Conservation (phyloP, 2,113 vertebrate species). For the Heterotilapia buettikoferi region DNA sequence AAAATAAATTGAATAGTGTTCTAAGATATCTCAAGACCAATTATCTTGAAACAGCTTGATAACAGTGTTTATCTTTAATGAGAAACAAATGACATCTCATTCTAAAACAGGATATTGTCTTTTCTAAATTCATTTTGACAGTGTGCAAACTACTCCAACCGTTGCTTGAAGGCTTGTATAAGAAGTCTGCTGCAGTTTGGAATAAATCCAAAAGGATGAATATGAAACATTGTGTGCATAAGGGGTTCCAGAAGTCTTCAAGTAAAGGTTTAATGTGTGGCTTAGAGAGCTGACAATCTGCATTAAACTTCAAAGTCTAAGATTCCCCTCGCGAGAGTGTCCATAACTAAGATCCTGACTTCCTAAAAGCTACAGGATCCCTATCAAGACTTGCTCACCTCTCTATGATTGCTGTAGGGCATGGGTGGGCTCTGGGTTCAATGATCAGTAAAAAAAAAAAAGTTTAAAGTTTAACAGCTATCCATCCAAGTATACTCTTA, state of each 20-base stretch:
- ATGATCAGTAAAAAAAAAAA: background rate
- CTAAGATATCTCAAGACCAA: background rate
- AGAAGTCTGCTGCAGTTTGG: background rate
- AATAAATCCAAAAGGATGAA: background rate
- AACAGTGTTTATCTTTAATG: conserved; percentile 23
- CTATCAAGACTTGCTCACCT: background rate
- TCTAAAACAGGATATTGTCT: conserved; percentile 5
- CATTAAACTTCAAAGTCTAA: background rate
- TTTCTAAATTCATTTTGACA: background rate
- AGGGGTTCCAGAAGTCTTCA: background rate
- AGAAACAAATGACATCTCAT: background rate
- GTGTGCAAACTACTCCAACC: background rate
- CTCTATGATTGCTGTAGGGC: background rate
- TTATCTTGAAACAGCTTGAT: conserved; percentile 14
- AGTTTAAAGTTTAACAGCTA: background rate
- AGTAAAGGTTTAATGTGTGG: background rate
- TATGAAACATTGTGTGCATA: background rate
- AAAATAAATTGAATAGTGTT: background rate
- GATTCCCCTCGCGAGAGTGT: background rate
- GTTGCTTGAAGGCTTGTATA: background rate
- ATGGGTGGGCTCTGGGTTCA: background rate
- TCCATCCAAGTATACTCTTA: background rate
- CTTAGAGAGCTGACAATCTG: background rate
- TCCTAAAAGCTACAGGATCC: background rate
- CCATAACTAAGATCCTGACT: background rate